These are phyloP conservation scores for Actenoides lindsayi DNA, from an alignment of 2,113 vertebrate species.

Conservation along the genomic window DNA sequence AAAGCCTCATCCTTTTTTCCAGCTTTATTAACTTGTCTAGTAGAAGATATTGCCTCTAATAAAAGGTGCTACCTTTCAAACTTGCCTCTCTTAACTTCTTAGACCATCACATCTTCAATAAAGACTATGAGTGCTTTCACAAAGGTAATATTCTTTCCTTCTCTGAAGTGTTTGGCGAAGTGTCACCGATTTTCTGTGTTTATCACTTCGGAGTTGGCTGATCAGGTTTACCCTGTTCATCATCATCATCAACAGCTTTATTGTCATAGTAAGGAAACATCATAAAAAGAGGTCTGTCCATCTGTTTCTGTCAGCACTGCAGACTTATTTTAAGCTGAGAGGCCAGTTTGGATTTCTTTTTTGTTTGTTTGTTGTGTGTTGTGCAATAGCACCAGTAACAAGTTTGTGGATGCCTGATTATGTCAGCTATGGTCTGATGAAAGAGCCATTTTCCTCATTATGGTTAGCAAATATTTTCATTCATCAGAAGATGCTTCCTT, in stretches of 20 bases:
- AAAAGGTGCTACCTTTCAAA: slow-evolving; percentile 1
- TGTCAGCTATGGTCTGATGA: background rate
- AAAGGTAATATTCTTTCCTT: background rate
- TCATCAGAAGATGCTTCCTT: background rate
- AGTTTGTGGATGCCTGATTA: background rate
- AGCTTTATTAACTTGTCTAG: slow-evolving; percentile 20
- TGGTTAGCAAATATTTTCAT: background rate
- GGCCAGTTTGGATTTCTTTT: background rate
- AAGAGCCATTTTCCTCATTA: background rate
- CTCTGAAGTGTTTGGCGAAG: background rate
- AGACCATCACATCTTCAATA: background rate
- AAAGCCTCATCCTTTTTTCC: background rate
- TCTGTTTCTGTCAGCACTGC: background rate
- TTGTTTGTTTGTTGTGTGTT: background rate
- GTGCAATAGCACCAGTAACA: background rate
- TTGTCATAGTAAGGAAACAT: background rate
- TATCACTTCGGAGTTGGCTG: background rate
- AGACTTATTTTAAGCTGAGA: background rate
- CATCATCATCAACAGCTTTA: background rate
- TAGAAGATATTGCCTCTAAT: background rate
- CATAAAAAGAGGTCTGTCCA: background rate
- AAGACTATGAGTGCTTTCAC: background rate
- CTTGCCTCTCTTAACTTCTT: background rate
- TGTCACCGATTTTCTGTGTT: background rate
- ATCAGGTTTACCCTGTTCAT: background rate